phyloP scores from a whole-genome alignment of 2,797 vertebrate genomes.

The Hypotaenidia philippensis region DNA sequence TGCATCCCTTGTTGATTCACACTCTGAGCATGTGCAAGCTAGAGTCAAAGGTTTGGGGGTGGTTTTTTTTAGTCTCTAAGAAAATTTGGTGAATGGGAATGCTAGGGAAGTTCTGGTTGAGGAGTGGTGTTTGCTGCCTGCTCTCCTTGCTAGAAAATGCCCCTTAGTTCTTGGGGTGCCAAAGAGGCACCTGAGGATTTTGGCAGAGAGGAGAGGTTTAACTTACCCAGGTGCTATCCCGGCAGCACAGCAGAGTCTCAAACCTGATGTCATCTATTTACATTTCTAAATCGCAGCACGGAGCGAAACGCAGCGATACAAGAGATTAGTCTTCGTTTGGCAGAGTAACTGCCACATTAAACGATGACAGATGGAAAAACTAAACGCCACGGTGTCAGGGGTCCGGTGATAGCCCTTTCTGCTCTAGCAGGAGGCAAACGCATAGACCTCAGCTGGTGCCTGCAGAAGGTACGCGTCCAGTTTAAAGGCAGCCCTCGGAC shows the following conservation, averaged over 20 bases:
- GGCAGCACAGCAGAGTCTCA: background rate
- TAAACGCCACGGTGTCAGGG: slow-evolving; percentile 29
- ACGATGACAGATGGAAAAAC: slow-evolving; percentile 62
- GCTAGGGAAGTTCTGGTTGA: background rate
- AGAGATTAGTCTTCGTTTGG: slow-evolving; percentile 45
- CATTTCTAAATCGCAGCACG: slow-evolving; percentile 28
- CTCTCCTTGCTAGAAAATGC: background rate
- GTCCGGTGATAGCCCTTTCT: background rate
- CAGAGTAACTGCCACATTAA: slow-evolving; percentile 55
- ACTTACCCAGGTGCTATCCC: slow-evolving; percentile 19
- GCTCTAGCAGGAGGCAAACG: slow-evolving; percentile 39
- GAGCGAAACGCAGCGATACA: slow-evolving; percentile 1
- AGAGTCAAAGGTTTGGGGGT: background rate
- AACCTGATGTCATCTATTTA: slow-evolving; percentile 40
- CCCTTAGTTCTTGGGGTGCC: background rate
- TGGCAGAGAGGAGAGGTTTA: slow-evolving; percentile 15
- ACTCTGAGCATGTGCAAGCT: background rate
- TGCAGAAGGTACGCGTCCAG: background rate
- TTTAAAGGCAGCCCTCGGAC: slow-evolving; percentile 47
- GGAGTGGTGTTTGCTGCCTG: background rate
- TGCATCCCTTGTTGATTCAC: background rate
- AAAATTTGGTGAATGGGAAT: background rate
- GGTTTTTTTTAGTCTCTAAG: background rate
- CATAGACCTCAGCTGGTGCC: slow-evolving; percentile 12
- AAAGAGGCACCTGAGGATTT: background rate